These are phyloP conservation scores for Philhelius pedissequus DNA, from an alignment of 2,888 invertebrate genomes.

Conservation along the genomic window DNA sequence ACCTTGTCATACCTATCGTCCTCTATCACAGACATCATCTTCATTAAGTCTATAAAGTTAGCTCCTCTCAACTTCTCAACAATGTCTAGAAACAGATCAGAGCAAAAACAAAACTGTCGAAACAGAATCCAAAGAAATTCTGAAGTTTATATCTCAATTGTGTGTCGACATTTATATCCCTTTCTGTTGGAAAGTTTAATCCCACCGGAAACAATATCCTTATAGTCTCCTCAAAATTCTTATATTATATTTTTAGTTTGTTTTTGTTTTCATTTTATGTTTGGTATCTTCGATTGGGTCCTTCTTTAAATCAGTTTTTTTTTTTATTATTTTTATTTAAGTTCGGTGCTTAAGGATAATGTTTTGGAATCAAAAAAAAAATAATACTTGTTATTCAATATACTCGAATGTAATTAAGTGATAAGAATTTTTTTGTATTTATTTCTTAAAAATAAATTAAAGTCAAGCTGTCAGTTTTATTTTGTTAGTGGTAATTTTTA, in stretches of 20 bases:
- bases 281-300: conserved; percentile 25
- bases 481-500: no score
- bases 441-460: no score
- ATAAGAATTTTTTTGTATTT: no score
- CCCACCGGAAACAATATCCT: conserved; percentile 40
- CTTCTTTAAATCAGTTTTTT: background rate
- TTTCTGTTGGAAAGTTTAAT: conserved; percentile 50
- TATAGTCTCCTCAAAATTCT: background rate
- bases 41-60: conserved; percentile 62
- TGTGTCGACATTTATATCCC: conserved; percentile 67
- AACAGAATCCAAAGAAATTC: conserved; percentile 54
- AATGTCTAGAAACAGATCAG: conserved; percentile 39
- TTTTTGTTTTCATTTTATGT: conserved; percentile 27
- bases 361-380: background rate
- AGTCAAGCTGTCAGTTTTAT: no score
- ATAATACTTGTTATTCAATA: background rate
- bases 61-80: no score
- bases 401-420: no score
- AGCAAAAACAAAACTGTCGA: conserved; percentile 11
- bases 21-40: conserved; percentile 59
- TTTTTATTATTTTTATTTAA: background rate
- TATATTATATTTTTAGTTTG: background rate
- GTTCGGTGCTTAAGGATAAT: background rate
- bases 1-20: conserved; percentile 49
- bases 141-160: conserved; percentile 65